These are phyloP conservation scores for Scatophagus argus DNA, from an alignment of 2,113 vertebrate species.

Conservation along the genomic window DNA sequence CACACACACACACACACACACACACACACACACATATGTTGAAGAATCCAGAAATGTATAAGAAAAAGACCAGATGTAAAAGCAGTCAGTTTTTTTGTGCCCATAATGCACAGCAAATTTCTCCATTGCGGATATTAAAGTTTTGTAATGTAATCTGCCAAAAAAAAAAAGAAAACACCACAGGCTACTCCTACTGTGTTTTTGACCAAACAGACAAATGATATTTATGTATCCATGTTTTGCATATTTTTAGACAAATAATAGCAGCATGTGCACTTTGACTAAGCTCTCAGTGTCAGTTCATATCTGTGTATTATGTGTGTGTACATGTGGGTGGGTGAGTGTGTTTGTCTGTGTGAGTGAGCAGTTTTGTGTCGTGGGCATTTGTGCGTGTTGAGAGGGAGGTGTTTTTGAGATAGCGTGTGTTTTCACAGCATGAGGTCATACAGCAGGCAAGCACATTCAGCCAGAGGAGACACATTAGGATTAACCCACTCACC, in stretches of 20 bases:
- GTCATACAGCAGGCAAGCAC: slow-evolving; percentile 23
- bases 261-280: slow-evolving; percentile 26
- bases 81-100: background rate
- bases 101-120: slow-evolving; percentile 26
- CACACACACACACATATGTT: background rate
- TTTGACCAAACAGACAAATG: slow-evolving; percentile 34
- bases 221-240: slow-evolving; percentile 26
- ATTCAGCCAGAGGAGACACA: slow-evolving; percentile 34
- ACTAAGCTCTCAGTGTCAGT: background rate
- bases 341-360: background rate
- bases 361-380: slow-evolving; percentile 16
- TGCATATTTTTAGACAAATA: slow-evolving; percentile 7
- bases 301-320: background rate
- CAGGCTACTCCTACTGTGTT: slow-evolving; percentile 16
- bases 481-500: slow-evolving; percentile 44
- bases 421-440: slow-evolving; percentile 46
- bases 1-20: background rate
- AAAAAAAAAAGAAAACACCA: background rate
- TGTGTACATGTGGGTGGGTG: background rate
- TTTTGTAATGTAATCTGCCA: slow-evolving; percentile 14
- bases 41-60: background rate
- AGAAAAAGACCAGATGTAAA: background rate
- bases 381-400: slow-evolving; percentile 27
- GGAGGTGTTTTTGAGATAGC: slow-evolving; percentile 10
- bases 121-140: slow-evolving; percentile 6